Evolutionary conservation across 2,113 vertebrate species (phyloP), one percentile per base, ranked within the genome.

Genomic region (Gambusia affinis): DNA sequence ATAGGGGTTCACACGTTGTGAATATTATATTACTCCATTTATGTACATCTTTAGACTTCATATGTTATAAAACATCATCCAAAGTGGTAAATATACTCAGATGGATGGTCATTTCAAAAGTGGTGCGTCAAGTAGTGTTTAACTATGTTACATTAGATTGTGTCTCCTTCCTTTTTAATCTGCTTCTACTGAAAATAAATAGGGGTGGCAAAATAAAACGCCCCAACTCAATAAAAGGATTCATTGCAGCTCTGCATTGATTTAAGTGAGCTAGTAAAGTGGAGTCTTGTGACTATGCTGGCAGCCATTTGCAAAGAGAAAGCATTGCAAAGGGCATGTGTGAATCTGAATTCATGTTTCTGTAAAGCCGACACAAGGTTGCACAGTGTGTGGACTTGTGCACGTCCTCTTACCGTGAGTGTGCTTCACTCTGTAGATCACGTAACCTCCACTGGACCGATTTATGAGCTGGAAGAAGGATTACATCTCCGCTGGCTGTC

Each of bases 401-500:
- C 61, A 70, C 15, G 14, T 85, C 65, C 71, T 87, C 65, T 57
- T n/a, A 60, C 64, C 44, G 37, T 42, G 42, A 37, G 63, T 72
- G 54, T 70, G 47, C 66, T 80, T 90, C 65, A 8, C 87, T 95
- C 94, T 93, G 73, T 67, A 90, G 93, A 92, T 95, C 92, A 93
- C 72, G 57, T 88, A 83, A 70, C 92, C 89, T 94, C 92, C 86
- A 83, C 17, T 0, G 0, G 8, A 70, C 73, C 94, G 95, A 96
- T 96, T 96, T 95, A 96, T 88, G 29, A 78, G 60, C 1, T 8
- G 57, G 61, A 72, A 33, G 14, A 70, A 78, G 94, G 93, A 95
- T 95, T 94, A 81, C 92, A 91, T 94, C 82, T 84, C 91, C 89
- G 86, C 3, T 94, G 93, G 96, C 94, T 95, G 94, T 96, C 95